phyloP scores from a whole-genome alignment of 2,113 vertebrate species.

The Gambusia holbrooki region DNA sequence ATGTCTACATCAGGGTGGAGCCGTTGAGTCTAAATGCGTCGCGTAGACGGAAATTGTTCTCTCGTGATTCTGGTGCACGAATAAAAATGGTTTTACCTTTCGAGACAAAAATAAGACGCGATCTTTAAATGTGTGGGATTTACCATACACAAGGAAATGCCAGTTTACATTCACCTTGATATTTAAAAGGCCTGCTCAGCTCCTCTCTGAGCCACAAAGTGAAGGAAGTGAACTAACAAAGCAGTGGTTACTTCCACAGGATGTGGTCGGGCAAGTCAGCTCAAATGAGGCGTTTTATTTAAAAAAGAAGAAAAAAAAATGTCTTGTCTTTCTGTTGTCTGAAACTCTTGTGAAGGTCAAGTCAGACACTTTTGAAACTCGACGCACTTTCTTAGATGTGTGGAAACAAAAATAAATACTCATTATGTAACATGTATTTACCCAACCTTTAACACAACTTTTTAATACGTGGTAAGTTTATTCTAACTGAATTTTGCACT shows the following conservation, averaged over 20 bases:
- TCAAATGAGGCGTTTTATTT: neutral
- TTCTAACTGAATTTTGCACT: neutral
- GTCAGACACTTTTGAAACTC: neutral
- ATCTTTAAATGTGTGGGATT: neutral
- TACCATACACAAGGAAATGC: neutral
- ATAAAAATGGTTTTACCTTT: neutral
- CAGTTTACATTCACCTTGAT: neutral
- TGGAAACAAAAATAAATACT: neutral
- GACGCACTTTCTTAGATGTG: neutral
- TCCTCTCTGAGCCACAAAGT: conserved; percentile 13
- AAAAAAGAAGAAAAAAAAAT: neutral
- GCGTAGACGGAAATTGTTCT: neutral
- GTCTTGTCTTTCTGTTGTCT: neutral
- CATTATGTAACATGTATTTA: no score
- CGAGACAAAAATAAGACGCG: neutral
- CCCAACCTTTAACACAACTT: neutral
- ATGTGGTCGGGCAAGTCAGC: conserved; percentile 28
- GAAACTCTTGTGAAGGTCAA: neutral
- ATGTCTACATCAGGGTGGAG: neutral
- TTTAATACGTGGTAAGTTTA: neutral
- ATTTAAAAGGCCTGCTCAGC: neutral
- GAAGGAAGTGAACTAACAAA: conserved; percentile 6
- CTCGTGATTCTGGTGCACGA: neutral
- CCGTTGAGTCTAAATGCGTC: neutral
- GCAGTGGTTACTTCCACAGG: conserved; percentile 17